Base-by-base conservation (phyloP, 2,797 vertebrate genomes). In the Eidolon dupreanum region DNA sequence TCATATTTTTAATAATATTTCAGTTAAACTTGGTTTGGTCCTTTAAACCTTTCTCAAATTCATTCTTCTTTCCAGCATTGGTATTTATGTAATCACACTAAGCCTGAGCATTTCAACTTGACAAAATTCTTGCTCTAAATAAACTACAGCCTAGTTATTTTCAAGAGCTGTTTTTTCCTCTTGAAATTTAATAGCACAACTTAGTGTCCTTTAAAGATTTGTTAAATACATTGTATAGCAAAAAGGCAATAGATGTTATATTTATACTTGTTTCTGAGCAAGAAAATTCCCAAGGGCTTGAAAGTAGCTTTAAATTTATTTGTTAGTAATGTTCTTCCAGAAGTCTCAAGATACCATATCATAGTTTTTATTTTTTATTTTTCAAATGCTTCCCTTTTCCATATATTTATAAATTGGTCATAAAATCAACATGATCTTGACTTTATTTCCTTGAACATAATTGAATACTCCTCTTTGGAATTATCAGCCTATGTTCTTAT, bases 181-280 rank as follows among this genome's bases (percentile, higher is more conserved):
- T 94, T 43, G 36, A 88, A 96, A n/a, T 96, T 98, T 96, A 98
- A 22, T 55, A 93, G 79, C 1, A 57, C 71, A 96, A 93, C 97
- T 98, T 97, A 95, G 24, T 84, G 57, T 49, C 22, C 41, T 98
- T 98, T 97, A 93, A 97, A 97, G 59, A 2, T 65, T 93, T 31
- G 33, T 33, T 92, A 75, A 53, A 97, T 96, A 33, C 46, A 84
- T 71, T 97, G 79, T 90, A 22, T 0, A 95, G 95, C 93, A 90
- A 93, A 97, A 91, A 88, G 17, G 3, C 77, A 66, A 55, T n/a
- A 71, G 49, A 88, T 84, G 20, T 77, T 93, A 65, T 71, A 70
- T 92, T 93, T 90, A 24, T 93, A 61, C 53, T 88, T 91, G 43
- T 92, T 95, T 89, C 4, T 41, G 38, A 94, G 59, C 13, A 84